phyloP scores from a whole-genome alignment of 2,888 invertebrate species.

The Drosophila silvestris region DNA sequence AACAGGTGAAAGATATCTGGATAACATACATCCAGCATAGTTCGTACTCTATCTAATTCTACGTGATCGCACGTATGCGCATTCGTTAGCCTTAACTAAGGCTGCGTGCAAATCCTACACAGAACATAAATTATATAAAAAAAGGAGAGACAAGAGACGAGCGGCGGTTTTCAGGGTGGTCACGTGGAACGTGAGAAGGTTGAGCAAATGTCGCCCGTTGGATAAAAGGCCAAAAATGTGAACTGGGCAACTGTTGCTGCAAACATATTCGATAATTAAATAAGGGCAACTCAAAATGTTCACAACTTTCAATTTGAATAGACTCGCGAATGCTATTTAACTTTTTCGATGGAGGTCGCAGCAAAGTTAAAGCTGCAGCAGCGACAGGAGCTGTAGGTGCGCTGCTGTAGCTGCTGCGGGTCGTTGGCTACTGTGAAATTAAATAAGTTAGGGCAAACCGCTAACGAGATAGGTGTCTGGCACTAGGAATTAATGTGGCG shows the following conservation, averaged over 20 bases:
- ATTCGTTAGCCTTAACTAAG: conserved; percentile 74
- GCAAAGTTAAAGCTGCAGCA: conserved; percentile 16
- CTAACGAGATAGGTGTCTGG: conserved; percentile 81
- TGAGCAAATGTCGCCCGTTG: conserved; percentile 44
- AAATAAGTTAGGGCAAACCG: conserved; percentile 78
- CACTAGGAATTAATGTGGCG: conserved; percentile 80
- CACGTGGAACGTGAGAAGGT: conserved; percentile 64
- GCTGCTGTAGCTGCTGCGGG: conserved; percentile 5
- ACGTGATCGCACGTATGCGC: conserved; percentile 78
- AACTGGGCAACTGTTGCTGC: conserved; percentile 66
- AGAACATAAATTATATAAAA: conserved; percentile 70
- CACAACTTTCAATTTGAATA: conserved; percentile 59
- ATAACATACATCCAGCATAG: conserved; percentile 47
- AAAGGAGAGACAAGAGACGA: conserved; percentile 20
- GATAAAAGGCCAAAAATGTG: not conserved
- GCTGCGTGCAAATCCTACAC: conserved; percentile 70
- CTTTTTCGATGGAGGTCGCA: not conserved
- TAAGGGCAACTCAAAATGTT: conserved; percentile 57
- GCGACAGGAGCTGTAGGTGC: not conserved
- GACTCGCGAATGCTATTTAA: conserved; percentile 56
- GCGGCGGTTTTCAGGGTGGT: conserved; percentile 15
- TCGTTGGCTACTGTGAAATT: conserved; percentile 56
- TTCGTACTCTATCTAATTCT: conserved; percentile 62
- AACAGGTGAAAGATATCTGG: conserved; percentile 36
- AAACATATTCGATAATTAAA: conserved; percentile 72